Percentiles rank a stretch among this genome's conserved stretches.
These are phyloP conservation scores for Andrena haemorrhoa DNA, from an alignment of 2,888 invertebrate species.

Conservation along the genomic window DNA sequence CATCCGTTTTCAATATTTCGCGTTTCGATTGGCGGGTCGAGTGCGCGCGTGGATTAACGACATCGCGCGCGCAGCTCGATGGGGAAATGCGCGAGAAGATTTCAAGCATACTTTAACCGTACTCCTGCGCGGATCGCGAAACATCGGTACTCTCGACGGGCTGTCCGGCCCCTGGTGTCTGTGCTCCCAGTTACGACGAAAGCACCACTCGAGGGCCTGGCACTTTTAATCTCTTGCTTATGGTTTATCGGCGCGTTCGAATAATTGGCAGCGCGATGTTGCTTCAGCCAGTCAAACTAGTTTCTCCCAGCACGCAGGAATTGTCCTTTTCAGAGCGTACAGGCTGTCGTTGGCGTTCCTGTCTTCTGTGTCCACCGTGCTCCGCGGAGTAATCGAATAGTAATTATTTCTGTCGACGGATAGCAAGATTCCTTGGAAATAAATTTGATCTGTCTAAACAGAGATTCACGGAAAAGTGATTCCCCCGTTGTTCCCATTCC, in stretches of 20 bases:
- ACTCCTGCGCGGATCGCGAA: slow-evolving; percentile 29
- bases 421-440: neutral
- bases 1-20: slow-evolving; percentile 46
- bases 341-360: neutral
- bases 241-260: slow-evolving; percentile 23
- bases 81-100: slow-evolving; percentile 18
- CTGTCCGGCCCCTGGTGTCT: slow-evolving; percentile 3
- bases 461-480: neutral
- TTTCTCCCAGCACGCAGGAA: slow-evolving; percentile 22
- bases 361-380: neutral
- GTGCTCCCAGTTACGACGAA: slow-evolving; percentile 7
- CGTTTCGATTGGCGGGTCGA: slow-evolving; percentile 20
- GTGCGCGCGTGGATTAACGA: slow-evolving; percentile 29
- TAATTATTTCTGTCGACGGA: no score
- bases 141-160: slow-evolving; percentile 26
- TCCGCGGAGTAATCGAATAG: neutral
- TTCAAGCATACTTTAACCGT: slow-evolving; percentile 25
- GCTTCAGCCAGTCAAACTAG: slow-evolving; percentile 18
- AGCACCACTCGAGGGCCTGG: slow-evolving; percentile 37
- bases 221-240: slow-evolving; percentile 50
- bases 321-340: slow-evolving; percentile 9
- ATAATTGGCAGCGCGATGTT: slow-evolving; percentile 14
- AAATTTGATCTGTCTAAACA: neutral
- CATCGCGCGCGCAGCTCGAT: slow-evolving; percentile 7
- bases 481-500: neutral